Evolutionary conservation across 35 echinoderm and acorn worm genomes (phyloP), one percentile per base, ranked within the genome.

Genomic region (Ophioderma brevispina): DNA sequence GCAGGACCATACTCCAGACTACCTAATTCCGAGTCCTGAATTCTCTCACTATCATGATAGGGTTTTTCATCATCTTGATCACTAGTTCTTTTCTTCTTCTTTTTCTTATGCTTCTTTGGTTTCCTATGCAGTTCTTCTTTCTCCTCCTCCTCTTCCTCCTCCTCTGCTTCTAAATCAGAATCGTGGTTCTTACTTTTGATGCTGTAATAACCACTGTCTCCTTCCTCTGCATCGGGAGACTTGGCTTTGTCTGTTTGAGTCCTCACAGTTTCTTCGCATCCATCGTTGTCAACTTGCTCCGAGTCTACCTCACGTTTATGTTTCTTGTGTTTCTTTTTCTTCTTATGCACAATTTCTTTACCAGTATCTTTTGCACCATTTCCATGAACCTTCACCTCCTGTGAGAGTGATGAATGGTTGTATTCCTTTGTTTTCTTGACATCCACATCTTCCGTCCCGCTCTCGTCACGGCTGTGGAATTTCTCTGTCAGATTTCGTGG

Each of bases 11-110:
- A 33, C 19, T 78, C 64, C 1, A 14, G 25, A 37, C 63, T 32
- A 41, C 31, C 21, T n/a, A n/a, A n/a, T 23, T 43, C 25, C 23
- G 75, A 23, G 19, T 43, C 76, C 10, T 36, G 38, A 37, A 34
- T 64, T 36, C 85, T 55, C 55, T 81, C 52, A 39, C 85, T 17
- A 0, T 85, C 40, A 56, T 40, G 13, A 15, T 77, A 25, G 13
- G 84, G 34, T 28, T 77, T 86, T 52, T 82, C 56, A 13, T 78
- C 34, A 1, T 93, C 79, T 18, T 70, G 76, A 4, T 88, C 36
- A 17, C 55, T 84, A 31, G 78, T 39, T 63, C 88, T 93, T 15
- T 80, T 80, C 81, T 92, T 92, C 41, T 81, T 92, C 76, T 87
- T 81, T 64, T 92, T 92, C 37, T 81, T 92, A 33, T 85, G 46